Conservation (phyloP, 2,888 invertebrate species). For the Acleris laterana region DNA sequence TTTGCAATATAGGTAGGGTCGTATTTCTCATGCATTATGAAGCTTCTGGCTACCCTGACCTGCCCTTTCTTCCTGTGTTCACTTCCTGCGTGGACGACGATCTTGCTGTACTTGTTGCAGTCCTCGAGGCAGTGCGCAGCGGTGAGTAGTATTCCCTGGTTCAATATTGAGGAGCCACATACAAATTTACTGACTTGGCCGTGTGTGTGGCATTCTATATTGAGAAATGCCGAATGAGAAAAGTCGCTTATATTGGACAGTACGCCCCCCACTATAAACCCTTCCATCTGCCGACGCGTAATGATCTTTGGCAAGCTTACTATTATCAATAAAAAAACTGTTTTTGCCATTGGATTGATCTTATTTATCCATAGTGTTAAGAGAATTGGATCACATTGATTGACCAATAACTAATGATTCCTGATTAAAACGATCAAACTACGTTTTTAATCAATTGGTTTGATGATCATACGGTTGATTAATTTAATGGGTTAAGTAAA, state of each 20-base stretch:
- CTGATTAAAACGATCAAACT: too few species aligned
- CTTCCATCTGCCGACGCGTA: background rate
- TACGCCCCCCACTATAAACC: background rate
- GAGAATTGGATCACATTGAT: too few species aligned
- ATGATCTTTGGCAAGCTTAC: background rate
- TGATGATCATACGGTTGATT: too few species aligned
- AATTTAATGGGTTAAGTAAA: too few species aligned
- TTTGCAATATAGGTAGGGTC: background rate
- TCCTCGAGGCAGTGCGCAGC: constrained; percentile 8
- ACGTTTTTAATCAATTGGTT: too few species aligned
- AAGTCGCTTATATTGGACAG: background rate
- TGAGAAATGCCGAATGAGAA: background rate
- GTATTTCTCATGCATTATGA: constrained; percentile 2
- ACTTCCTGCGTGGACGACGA: background rate
- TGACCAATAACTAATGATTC: too few species aligned
- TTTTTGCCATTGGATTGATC: constrained; percentile 13
- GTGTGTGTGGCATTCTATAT: background rate
- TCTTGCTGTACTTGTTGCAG: background rate
- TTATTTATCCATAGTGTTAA: too few species aligned
- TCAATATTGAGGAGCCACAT: constrained; percentile 10
- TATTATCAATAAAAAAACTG: background rate
- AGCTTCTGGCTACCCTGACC: background rate
- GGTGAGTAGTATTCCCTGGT: constrained; percentile 3
- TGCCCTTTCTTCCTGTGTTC: background rate
- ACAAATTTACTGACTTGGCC: background rate